Base-by-base conservation (phyloP, 1,140 invertebrate genomes). In the Orchestia grillus region DNA sequence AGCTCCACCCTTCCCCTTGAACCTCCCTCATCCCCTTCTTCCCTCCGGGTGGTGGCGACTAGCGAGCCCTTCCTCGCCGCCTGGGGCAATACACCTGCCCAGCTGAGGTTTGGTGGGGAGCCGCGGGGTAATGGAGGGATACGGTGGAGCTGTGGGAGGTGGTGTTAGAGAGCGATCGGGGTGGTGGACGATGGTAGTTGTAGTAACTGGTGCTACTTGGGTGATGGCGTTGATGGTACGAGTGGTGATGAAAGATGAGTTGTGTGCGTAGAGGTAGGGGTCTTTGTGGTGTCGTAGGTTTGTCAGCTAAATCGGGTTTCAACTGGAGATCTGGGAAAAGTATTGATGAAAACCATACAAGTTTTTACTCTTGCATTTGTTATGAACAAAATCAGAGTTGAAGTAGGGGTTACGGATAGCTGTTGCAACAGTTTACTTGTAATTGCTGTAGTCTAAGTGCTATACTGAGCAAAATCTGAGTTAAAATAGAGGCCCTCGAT, bases 11-110 rank as follows among this genome's bases (percentile, higher is more conserved):
- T 4, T 8, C 88, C 41, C 41, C 41, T 42, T 91, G 28, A 88
- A 42, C 87, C 87, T 8, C 87, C 36, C 36, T 40, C 87, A n/a
- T 28, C 41, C 88, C 88, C 41, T 44, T 91, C 88, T n/a, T n/a
- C 88, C 88, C 88, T 44, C 41, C 41, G 19, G 88, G 88, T 42
- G 19, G 88, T 91, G 88, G 88, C 44, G 88, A 44, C 28, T 42
- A 41, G 4, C 88, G 28, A 28, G 88, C 88, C 88, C 88, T 91
- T 91, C 88, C 88, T 91, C 88, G 88, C 88, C 44, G 88, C 88
- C 88, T 91, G 88, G 41, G 88, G 88, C 88, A 91, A 91, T 91
- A 91, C 88, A 91, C 88, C 88, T 91, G 88, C 88, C 88, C 88
- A 44, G 88, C 88, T 91, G 88, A 91, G 88, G 88, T 91, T 91